Evolutionary conservation across 2,888 invertebrate genomes (phyloP).

Genomic region (Gari tellinella): DNA sequence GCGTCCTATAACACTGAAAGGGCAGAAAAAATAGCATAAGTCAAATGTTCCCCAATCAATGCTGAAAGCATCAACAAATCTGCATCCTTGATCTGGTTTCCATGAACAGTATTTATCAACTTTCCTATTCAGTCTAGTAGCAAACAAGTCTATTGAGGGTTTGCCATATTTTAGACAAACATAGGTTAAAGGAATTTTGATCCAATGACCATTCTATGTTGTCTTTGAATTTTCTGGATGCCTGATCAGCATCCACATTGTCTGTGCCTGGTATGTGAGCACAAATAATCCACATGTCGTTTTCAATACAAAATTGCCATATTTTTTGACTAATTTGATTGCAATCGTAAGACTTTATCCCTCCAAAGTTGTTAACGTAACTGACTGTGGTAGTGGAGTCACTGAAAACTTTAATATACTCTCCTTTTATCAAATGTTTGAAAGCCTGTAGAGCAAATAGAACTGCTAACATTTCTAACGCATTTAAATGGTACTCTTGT

Average conservation of each 20-base stretch:
- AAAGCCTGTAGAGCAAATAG: conserved; percentile 20
- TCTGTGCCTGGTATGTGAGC: conserved; percentile 9
- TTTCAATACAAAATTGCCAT: conserved; percentile 13
- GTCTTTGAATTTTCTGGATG: conserved; percentile 27
- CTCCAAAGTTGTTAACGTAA: conserved; percentile 23
- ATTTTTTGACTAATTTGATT: conserved; percentile 24
- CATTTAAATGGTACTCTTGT: conserved; percentile 15
- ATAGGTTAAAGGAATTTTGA: conserved; percentile 7
- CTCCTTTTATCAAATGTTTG: neutral
- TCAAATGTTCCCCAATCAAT: conserved; percentile 18
- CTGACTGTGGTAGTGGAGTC: conserved; percentile 6
- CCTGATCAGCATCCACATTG: conserved; percentile 10
- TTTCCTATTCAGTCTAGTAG: conserved; percentile 29
- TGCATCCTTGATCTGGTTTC: conserved; percentile 31
- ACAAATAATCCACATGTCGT: conserved; percentile 14
- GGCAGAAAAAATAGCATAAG: conserved; percentile 41
- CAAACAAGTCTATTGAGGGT: conserved; percentile 39
- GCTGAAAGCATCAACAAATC: conserved; percentile 28
- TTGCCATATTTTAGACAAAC: conserved; percentile 7
- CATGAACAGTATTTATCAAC: conserved; percentile 20
- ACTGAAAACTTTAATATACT: conserved; percentile 11
- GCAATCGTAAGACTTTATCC: conserved; percentile 14
- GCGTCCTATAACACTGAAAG: conserved; percentile 52
- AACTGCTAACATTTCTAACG: conserved; percentile 24
- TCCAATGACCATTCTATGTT: conserved; percentile 31